Evolutionary conservation across 2,113 vertebrate species (phyloP).

Genomic region (Pterocles gutturalis): DNA sequence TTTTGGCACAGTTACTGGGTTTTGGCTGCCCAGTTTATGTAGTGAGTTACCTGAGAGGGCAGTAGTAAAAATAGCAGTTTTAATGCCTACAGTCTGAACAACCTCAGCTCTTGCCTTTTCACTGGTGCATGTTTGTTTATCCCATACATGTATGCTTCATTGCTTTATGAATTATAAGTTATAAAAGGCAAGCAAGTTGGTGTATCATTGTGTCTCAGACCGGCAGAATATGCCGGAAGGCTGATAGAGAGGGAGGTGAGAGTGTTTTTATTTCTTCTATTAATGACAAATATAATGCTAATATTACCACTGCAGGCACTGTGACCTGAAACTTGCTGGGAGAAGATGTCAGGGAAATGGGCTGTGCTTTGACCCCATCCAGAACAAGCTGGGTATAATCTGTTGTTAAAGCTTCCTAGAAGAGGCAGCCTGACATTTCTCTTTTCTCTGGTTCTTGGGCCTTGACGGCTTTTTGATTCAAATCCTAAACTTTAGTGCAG

Average conservation of each 20-base stretch:
- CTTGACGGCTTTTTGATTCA: not conserved
- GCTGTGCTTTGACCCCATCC: not conserved
- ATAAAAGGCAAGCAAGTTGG: not conserved
- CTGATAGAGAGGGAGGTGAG: not conserved
- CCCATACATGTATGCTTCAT: not conserved
- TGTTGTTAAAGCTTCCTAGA: not conserved
- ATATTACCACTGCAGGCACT: not conserved
- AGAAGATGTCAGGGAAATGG: not conserved
- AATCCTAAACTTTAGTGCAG: not conserved
- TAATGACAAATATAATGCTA: not conserved
- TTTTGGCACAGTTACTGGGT: not conserved
- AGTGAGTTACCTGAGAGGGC: not conserved
- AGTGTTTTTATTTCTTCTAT: not conserved
- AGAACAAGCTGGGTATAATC: not conserved
- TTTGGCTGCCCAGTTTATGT: not conserved
- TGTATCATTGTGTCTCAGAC: rapidly evolving
- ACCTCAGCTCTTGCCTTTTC: not conserved
- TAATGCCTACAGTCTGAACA: not conserved
- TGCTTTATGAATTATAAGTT: not conserved
- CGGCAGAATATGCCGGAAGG: not conserved
- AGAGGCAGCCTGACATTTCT: not conserved
- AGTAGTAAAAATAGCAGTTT: not conserved
- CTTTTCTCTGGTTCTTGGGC: not conserved
- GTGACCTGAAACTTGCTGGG: not conserved
- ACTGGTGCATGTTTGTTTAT: not conserved